These are phyloP conservation scores for Danio jaintianensis DNA, from an alignment of 2,797 vertebrate genomes.

Conservation along the genomic window DNA sequence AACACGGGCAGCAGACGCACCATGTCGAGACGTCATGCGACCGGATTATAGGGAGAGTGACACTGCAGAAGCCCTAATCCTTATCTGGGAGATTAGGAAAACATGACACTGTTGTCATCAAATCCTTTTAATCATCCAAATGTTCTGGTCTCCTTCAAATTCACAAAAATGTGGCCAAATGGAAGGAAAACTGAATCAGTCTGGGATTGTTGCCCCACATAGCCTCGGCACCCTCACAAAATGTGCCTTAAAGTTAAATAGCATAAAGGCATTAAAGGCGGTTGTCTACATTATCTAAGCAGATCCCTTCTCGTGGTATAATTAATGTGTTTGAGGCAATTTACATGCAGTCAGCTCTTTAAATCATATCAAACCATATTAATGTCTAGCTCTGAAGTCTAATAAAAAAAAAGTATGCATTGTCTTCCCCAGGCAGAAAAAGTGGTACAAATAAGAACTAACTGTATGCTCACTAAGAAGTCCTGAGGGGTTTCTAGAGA, in stretches of 20 bases:
- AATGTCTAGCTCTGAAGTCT: not conserved
- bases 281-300: slow-evolving; percentile 2
- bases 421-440: not conserved
- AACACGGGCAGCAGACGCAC: slow-evolving; percentile 42
- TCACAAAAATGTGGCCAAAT: slow-evolving; percentile 29
- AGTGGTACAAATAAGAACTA: slow-evolving; percentile 8
- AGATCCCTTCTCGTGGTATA: not conserved
- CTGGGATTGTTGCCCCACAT: slow-evolving; percentile 5
- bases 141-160: slow-evolving; percentile 68
- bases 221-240: not conserved
- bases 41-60: slow-evolving; percentile 70
- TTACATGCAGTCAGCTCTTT: slow-evolving; percentile 13
- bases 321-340: slow-evolving; percentile 20
- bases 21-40: slow-evolving; percentile 56
- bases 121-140: slow-evolving; percentile 78
- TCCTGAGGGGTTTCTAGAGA: slow-evolving; percentile 7
- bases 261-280: not conserved
- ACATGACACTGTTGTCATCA: slow-evolving; percentile 72
- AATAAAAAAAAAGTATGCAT: slow-evolving; percentile 22
- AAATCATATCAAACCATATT: slow-evolving; percentile 40
- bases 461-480: not conserved
- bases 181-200: slow-evolving; percentile 28
- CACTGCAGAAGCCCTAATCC: slow-evolving; percentile 72
- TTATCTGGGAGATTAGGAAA: slow-evolving; percentile 76
- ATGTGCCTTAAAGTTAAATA: slow-evolving; percentile 16